Evolutionary conservation across 1,140 invertebrate genomes (phyloP).

Genomic region (Drosophila ohnishii): DNA sequence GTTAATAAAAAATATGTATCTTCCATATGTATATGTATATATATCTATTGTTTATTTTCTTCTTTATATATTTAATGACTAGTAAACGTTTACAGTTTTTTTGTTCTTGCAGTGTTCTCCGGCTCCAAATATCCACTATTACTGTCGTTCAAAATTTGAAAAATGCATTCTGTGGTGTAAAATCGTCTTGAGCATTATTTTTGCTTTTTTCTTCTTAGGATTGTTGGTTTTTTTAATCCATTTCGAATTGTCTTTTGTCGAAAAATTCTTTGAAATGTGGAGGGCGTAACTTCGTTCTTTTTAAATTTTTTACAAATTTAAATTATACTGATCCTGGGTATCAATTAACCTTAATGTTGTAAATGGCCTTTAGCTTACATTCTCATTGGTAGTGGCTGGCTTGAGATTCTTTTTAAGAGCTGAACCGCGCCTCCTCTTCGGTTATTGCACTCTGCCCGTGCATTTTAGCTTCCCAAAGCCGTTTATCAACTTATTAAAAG

Average conservation of each 20-base stretch:
- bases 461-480: not conserved
- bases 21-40: constrained; percentile 45
- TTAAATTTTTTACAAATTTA: constrained; percentile 45
- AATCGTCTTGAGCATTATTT: constrained; percentile 50
- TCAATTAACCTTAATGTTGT: constrained; percentile 12
- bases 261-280: constrained; percentile 73
- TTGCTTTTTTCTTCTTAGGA: constrained; percentile 3
- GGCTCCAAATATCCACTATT: constrained; percentile 6
- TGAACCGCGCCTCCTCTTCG: no score
- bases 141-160: constrained; percentile 38
- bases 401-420: not conserved
- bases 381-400: constrained; percentile 3
- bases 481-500: constrained; percentile 9
- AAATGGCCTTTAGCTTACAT: constrained; percentile 10
- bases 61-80: constrained; percentile 66
- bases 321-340: constrained; percentile 23
- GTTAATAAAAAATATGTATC: constrained; percentile 76
- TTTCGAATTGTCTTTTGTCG: constrained; percentile 49
- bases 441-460: constrained; percentile 24
- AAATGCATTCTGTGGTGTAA: constrained; percentile 61
- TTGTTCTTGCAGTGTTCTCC: constrained; percentile 35
- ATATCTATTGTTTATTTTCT: constrained; percentile 7
- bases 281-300: constrained; percentile 66
- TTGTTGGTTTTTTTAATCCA: constrained; percentile 19
- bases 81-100: constrained; percentile 74